Percentiles rank a stretch among this genome's conserved stretches.
These are phyloP conservation scores for Sternotherus odoratus DNA, from an alignment of 2,797 vertebrate genomes.

Conservation along the genomic window DNA sequence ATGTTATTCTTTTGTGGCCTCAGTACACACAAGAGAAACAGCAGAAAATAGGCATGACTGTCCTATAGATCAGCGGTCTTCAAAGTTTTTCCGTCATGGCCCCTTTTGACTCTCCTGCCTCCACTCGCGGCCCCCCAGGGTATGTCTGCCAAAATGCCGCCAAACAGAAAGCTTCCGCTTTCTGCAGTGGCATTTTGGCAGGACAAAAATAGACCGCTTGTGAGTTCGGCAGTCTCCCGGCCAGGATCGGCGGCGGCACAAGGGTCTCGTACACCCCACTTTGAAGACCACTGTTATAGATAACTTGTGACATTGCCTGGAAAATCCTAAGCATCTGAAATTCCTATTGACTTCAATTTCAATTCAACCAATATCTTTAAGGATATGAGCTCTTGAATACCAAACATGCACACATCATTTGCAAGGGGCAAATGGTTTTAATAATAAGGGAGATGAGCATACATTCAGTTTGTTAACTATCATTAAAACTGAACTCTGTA, in stretches of 20 bases:
- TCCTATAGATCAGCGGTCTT: no score
- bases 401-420: not conserved
- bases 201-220: no score
- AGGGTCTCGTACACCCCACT: no score
- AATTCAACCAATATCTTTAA: not conserved
- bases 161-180: no score
- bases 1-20: not conserved
- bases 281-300: no score
- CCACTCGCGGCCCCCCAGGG: no score
- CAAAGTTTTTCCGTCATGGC: no score
- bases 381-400: not conserved
- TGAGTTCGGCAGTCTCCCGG: no score
- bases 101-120: no score
- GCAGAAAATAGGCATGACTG: not conserved
- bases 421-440: not conserved
- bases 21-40: not conserved
- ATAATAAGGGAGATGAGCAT: not conserved
- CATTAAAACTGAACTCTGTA: not conserved
- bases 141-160: no score
- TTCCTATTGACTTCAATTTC: not conserved
- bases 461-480: not conserved
- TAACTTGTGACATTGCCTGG: not conserved
- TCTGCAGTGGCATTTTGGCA: no score
- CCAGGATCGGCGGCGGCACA: no score
- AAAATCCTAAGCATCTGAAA: rapidly evolving